Percentiles rank a stretch among this genome's conserved stretches.
These are phyloP conservation scores for Drosophila saltans DNA, from an alignment of 1,140 invertebrate species.

Conservation along the genomic window DNA sequence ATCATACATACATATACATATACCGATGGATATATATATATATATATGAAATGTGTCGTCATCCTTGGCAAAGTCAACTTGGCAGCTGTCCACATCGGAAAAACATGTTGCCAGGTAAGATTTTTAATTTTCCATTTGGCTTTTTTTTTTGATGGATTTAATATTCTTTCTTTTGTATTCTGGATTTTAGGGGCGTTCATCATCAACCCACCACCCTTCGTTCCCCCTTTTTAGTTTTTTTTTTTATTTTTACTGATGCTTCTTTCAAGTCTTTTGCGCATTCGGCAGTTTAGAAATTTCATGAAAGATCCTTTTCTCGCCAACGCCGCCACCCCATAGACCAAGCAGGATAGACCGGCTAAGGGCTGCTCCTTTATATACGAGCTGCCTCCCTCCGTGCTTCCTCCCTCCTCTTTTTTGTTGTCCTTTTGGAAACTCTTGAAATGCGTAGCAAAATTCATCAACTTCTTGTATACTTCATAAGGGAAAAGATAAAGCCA, in stretches of 20 bases:
- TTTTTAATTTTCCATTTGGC: slow-evolving; percentile 30
- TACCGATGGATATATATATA: too few relatives aligned
- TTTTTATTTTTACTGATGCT: not conserved
- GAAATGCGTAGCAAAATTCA: not conserved
- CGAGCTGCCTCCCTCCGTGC: not conserved
- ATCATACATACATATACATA: too few relatives aligned
- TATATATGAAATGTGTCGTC: slow-evolving; percentile 2
- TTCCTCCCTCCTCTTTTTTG: not conserved
- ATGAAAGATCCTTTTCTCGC: not conserved
- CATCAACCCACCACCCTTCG: slow-evolving; percentile 18
- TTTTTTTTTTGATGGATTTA: slow-evolving; percentile 19
- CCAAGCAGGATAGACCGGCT: slow-evolving; percentile 3
- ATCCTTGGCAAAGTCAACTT: slow-evolving; percentile 15
- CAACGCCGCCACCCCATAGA: slow-evolving; percentile 2
- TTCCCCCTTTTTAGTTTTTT: not conserved
- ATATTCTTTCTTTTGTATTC: slow-evolving; percentile 42
- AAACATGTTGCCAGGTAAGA: slow-evolving; percentile 62
- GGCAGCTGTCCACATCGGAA: slow-evolving; percentile 68
- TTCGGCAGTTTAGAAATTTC: not conserved
- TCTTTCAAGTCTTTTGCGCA: not conserved
- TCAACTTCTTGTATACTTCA: not conserved
- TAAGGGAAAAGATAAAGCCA: slow-evolving; percentile 36
- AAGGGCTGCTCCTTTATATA: slow-evolving; percentile 1
- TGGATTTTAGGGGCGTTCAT: slow-evolving; percentile 47
- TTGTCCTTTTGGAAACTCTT: not conserved